Evolutionary conservation across 1,140 invertebrate genomes (phyloP).

Genomic region (Anoplolepis gracilipes): DNA sequence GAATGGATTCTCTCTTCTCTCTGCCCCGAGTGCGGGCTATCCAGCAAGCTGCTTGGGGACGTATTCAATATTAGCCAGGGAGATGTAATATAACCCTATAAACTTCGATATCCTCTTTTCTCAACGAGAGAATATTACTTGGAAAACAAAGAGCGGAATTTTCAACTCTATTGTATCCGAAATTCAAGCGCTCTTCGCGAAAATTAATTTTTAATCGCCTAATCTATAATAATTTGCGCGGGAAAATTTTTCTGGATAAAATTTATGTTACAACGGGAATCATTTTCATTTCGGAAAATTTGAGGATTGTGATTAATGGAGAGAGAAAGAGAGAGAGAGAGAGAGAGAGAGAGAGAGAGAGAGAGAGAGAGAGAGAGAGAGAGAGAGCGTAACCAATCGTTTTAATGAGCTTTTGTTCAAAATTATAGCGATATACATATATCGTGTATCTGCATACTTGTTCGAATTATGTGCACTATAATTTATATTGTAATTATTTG

Average conservation of each 20-base stretch:
- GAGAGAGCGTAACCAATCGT: not conserved
- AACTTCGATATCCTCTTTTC: constrained; percentile 51
- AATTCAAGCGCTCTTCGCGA: not conserved
- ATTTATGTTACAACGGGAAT: not conserved
- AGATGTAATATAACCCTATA: constrained; percentile 58
- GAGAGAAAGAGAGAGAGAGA: not conserved
- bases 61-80: constrained; percentile 59
- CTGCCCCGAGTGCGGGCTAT: constrained; percentile 36
- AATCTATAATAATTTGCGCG: constrained; percentile 22
- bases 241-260: not conserved
- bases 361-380: not conserved
- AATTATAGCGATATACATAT: not conserved
- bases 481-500: not conserved
- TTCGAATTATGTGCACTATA: not conserved
- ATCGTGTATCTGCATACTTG: not conserved
- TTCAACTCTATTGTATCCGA: constrained; percentile 42
- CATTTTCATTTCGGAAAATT: not conserved
- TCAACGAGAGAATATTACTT: constrained; percentile 38
- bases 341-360: not conserved
- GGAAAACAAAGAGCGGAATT: constrained; percentile 46
- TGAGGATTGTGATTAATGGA: not conserved
- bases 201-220: constrained; percentile 35
- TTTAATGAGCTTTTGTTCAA: constrained; percentile 20
- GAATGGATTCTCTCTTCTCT: constrained; percentile 44
- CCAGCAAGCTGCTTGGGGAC: constrained; percentile 57